phyloP scores from a whole-genome alignment of 2,888 invertebrate species.

The Eupithecia abbreviata region DNA sequence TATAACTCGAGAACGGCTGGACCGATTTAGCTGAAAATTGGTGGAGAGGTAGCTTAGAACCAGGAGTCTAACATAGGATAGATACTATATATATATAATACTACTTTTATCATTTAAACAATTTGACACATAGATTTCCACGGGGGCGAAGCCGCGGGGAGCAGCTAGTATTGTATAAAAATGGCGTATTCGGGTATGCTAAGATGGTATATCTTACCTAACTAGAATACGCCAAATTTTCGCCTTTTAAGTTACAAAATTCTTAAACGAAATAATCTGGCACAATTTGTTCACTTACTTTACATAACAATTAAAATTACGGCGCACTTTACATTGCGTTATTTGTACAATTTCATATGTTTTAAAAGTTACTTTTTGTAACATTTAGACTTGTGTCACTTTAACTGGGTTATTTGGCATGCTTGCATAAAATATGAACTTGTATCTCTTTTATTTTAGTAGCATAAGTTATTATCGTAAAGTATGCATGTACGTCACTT shows the following conservation, averaged over 20 bases:
- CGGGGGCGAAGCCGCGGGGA: too few relatives aligned
- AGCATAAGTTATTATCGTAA: too few relatives aligned
- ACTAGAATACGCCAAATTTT: conserved; percentile 8
- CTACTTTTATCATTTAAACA: too few relatives aligned
- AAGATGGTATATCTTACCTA: background rate
- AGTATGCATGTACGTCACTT: too few relatives aligned
- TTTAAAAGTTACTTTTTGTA: background rate
- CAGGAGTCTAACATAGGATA: too few relatives aligned
- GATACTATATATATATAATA: too few relatives aligned
- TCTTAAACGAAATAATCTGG: conserved; percentile 19
- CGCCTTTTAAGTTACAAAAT: conserved; percentile 28
- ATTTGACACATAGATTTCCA: too few relatives aligned
- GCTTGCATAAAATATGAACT: background rate
- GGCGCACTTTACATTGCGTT: conserved; percentile 5
- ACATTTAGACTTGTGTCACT: background rate
- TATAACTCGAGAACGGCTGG: too few relatives aligned
- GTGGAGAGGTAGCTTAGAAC: too few relatives aligned
- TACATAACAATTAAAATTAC: conserved; percentile 28
- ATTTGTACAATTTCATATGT: background rate
- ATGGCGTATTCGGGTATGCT: too few relatives aligned
- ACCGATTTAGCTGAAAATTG: too few relatives aligned
- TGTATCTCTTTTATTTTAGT: background rate
- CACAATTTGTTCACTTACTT: conserved; percentile 26
- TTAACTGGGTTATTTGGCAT: background rate
- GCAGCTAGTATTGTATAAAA: background rate